Evolutionary conservation across 2,888 invertebrate species (phyloP), one percentile per base, ranked within the genome.

Genomic region (Labia minor): DNA sequence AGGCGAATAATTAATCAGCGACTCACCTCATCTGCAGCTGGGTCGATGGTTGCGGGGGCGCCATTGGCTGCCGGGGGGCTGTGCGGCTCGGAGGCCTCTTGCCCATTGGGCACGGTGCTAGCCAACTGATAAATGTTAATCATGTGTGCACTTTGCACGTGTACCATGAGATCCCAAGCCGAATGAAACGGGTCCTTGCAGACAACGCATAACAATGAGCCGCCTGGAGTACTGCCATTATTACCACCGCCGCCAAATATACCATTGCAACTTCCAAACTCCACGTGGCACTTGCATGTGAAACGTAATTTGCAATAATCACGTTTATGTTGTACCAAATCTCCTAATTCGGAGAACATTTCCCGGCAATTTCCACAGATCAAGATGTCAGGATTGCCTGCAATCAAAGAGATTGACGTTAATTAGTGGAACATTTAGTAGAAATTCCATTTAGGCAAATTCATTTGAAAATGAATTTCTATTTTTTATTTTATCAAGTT

Each of bases 281-380:
- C 70, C 68, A 68, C 20, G 75, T 83, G 83, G 76, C 86, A 86
- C 78, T 85, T 85, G 79, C 86, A 86, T 71, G 85, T 85, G 78
- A 86, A 86, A 72, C 86, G 81, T 72, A 87, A 81, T 76, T 86
- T 85, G 78, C 87, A 88, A 76, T 85, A 85, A 68, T 83, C 82
- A 73, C 86, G 85, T 79, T 88, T 87, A 79, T 89, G 89, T 72
- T 88, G 86, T 71, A 87, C 81, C 70, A 88, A 80, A 72, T 86
- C 86, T 72, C 86, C 85, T 16, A 88, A 80, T 73, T 86, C 86
- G 67, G 85, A 83, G 77, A 88, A 88, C 79, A 86, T 83, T 76
- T 87, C 86, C 71, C 87, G 81, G 77, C 89, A 89, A 75, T 86
- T 86, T 65, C 89, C 89, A 76, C 89, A 89, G 72, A 89, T 88